Evolutionary conservation across 2,797 vertebrate species (phyloP).

Genomic region (Anguilla megastoma): DNA sequence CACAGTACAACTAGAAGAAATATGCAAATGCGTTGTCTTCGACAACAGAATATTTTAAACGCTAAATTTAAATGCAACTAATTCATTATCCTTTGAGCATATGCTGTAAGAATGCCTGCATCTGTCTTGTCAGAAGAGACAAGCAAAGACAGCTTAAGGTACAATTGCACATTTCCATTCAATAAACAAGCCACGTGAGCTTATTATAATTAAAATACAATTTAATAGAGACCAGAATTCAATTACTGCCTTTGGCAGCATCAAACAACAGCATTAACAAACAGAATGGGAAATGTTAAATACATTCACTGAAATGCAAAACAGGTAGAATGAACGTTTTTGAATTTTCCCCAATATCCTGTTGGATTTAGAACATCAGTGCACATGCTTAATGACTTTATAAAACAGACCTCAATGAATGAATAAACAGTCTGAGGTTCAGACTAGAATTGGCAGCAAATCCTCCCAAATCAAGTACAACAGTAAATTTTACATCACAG

Average conservation of each 20-base stretch:
- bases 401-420: neutral
- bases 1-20: neutral
- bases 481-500: neutral
- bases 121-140: neutral
- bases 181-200: neutral
- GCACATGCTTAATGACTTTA: neutral
- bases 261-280: neutral
- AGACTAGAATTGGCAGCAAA: neutral
- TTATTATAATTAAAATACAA: neutral
- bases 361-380: neutral
- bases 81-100: neutral
- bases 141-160: neutral
- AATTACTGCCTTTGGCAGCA: neutral
- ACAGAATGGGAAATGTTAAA: neutral
- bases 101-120: neutral
- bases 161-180: neutral
- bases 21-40: neutral
- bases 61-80: neutral
- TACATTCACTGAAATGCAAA: neutral
- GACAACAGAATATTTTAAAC: neutral
- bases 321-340: neutral
- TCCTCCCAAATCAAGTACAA: neutral
- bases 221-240: neutral
- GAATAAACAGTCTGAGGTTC: neutral
- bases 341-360: neutral